Base-by-base conservation (phyloP, 2,113 vertebrate species). In the Scortum barcoo region DNA sequence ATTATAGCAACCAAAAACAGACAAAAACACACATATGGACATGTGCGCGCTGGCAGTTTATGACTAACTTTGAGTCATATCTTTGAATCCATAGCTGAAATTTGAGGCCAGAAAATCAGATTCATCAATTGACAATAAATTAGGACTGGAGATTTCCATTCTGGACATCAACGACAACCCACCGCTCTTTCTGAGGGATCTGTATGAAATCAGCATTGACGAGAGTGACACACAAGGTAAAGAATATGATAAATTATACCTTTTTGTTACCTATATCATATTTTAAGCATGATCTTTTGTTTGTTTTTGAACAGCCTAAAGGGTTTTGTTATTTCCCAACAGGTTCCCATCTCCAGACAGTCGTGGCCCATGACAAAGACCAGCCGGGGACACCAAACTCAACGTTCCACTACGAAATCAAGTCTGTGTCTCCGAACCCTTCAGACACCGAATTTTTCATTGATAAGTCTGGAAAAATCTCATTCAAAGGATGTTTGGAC, bases 131-230 rank as follows among this genome's bases (percentile, higher is more conserved):
- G 90, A 93, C 67, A 93, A 82, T 20, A 76, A 48, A 58, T 89
- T 95, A 57, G 89, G 90, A 14, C 36, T 95, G 68, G 84, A 92
- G 56, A 79, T 95, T 70, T 28, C 30, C 51, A 91, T 95, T 56
- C n/a, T 54, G 30, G 94, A 95, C 88, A 93, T 95, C 65, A 95
- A 95, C 11, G 94, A 95, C 87, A 94, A 94, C 83, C 88, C 93
- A 19, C 94, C 94, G 0, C 33, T 17, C 13, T 95, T 94, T 78
- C 58, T 33, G 63, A 83, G 0, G 0, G 58, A 76, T 38, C 13
- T 88, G n/a, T 93, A 91, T 85, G 69, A 92, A 44, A 19, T 86
- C 60, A 80, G 4, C 0, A 28, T 92, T n/a, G 24, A 57, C 26
- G 92, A 94, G 62, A 58, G 74, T 36, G 6, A 6, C 0, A 1